Evolutionary conservation across 2,113 vertebrate genomes (phyloP).

Genomic region (Zosterops pallidus): DNA sequence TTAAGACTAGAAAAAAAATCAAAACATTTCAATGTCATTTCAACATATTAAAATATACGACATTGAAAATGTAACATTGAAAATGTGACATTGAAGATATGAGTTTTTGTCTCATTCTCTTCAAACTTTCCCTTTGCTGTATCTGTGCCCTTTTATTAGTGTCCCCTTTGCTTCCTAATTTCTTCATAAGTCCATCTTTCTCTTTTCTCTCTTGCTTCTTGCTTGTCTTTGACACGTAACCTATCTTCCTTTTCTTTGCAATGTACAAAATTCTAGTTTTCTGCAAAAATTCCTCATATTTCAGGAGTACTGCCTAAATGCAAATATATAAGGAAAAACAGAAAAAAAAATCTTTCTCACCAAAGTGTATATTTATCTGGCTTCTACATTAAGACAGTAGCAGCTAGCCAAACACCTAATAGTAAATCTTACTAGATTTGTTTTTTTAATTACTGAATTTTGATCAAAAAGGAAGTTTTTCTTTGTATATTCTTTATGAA

Average conservation of each 20-base stretch:
- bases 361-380: slow-evolving; percentile 33
- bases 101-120: background rate
- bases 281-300: slow-evolving; percentile 40
- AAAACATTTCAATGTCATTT: background rate
- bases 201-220: background rate
- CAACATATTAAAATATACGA: background rate
- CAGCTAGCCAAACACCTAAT: slow-evolving; percentile 37
- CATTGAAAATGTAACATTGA: background rate
- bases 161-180: slow-evolving; percentile 29
- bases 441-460: background rate
- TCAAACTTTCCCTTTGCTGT: background rate
- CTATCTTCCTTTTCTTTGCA: slow-evolving; percentile 23
- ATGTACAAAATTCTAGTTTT: slow-evolving; percentile 42
- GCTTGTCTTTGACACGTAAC: slow-evolving; percentile 16
- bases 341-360: slow-evolving; percentile 16
- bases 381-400: slow-evolving; percentile 30
- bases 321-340: slow-evolving; percentile 61
- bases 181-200: background rate
- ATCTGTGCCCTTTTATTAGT: background rate
- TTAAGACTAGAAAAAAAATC: background rate
- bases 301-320: slow-evolving; percentile 58
- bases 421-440: background rate
- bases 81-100: background rate
- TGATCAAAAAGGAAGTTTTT: slow-evolving; percentile 24
- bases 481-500: background rate